Percentiles rank a stretch among this genome's conserved stretches.
Conservation (phyloP, 2,797 vertebrate species). For the Sciaenops ocellatus region DNA sequence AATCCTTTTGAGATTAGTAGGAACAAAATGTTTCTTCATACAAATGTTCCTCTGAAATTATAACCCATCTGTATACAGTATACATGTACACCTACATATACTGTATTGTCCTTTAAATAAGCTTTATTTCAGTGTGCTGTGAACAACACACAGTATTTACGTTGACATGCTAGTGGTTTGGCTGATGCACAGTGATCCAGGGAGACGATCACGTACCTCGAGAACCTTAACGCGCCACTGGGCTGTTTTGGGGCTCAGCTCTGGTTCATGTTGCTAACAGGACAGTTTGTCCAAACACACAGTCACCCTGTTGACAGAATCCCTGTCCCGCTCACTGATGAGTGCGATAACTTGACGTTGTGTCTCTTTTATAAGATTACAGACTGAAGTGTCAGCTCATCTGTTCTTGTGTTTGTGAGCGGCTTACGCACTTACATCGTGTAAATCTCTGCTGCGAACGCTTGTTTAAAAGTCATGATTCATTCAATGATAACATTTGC, state of each 20-base stretch:
- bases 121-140: neutral
- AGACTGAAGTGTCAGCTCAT: constrained; percentile 10
- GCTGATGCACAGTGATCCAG: constrained; percentile 2
- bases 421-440: neutral
- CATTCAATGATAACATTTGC: constrained; percentile 18
- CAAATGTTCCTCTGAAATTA: too few relatives aligned
- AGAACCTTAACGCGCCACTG: neutral
- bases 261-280: constrained; percentile 10
- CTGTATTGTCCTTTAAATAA: neutral
- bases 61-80: too few relatives aligned
- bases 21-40: too few relatives aligned
- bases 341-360: neutral
- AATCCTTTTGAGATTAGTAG: too few relatives aligned
- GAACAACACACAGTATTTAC: neutral
- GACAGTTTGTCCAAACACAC: constrained; percentile 29
- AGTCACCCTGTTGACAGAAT: constrained; percentile 23
- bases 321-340: neutral
- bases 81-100: too few relatives aligned
- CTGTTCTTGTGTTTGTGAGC: constrained; percentile 9
- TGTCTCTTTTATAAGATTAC: constrained; percentile 7
- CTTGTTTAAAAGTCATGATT: constrained; percentile 1
- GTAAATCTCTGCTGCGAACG: constrained; percentile 2
- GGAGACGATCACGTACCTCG: neutral
- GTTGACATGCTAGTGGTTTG: neutral
- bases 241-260: neutral